Percentiles rank a stretch among this genome's conserved stretches.
Evolutionary conservation across 2,113 vertebrate species (phyloP).

Genomic region (Mobula birostris): DNA sequence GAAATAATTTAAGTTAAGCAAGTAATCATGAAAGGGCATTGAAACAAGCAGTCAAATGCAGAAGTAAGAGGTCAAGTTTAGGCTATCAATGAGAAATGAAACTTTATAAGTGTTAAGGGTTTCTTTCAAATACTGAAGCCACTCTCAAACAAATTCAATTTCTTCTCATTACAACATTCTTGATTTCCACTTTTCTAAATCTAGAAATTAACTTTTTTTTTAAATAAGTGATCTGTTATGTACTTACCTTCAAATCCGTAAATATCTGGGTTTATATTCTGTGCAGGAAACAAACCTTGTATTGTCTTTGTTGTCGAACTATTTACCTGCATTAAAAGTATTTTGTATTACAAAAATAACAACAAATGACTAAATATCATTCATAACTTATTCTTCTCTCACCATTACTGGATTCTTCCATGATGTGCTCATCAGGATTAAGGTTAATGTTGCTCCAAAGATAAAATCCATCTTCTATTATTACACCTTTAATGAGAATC

Average conservation of each 20-base stretch:
- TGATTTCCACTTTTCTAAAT: too few species aligned
- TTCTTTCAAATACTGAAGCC: background rate
- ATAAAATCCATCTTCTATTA: conserved; percentile 10
- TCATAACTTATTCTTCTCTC: background rate
- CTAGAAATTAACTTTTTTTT: too few species aligned
- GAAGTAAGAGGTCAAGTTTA: background rate
- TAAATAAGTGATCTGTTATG: too few species aligned
- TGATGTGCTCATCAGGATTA: background rate
- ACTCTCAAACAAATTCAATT: background rate
- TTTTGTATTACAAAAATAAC: conserved; percentile 15
- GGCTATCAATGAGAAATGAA: too few species aligned
- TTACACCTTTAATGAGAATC: background rate
- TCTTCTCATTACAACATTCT: too few species aligned
- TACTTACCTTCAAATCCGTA: conserved; percentile 16
- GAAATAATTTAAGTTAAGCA: background rate
- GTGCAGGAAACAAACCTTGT: conserved; percentile 19
- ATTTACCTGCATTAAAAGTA: conserved; percentile 26
- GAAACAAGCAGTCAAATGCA: background rate
- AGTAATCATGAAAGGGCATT: background rate
- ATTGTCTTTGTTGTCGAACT: conserved; percentile 15
- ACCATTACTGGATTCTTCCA: background rate
- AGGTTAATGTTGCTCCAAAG: background rate
- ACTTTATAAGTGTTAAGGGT: background rate
- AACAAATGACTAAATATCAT: background rate
- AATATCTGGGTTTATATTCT: background rate